Conservation (phyloP, 2,888 invertebrate species). For the Byasa hedistus region DNA sequence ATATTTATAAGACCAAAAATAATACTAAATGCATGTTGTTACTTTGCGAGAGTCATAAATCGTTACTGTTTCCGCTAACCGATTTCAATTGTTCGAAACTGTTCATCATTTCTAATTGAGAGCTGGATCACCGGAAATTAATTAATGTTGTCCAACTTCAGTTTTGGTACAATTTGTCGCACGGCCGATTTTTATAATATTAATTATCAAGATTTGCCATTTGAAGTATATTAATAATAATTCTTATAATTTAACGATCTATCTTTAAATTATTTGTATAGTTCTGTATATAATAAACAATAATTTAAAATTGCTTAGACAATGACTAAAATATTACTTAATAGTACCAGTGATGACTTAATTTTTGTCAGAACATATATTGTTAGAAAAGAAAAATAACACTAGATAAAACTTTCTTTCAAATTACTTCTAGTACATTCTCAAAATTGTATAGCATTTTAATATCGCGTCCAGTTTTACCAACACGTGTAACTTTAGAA, state of each 20-base stretch:
- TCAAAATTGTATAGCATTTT: no score
- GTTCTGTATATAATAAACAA: no score
- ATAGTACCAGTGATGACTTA: no score
- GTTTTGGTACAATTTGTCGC: background rate
- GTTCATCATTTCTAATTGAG: slow-evolving; percentile 9
- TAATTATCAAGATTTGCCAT: background rate
- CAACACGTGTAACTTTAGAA: background rate
- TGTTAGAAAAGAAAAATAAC: no score
- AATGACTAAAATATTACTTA: no score
- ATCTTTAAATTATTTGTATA: no score
- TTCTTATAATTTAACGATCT: no score
- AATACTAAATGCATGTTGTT: background rate
- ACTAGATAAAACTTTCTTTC: no score
- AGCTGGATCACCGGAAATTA: background rate
- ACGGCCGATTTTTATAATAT: background rate
- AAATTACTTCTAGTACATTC: no score
- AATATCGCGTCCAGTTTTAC: background rate
- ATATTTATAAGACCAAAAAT: background rate
- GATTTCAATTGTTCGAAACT: background rate
- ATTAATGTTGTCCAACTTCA: background rate
- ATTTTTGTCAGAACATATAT: no score
- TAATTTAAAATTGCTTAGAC: no score
- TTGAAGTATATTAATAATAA: background rate
- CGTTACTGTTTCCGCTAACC: background rate
- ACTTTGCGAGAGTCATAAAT: background rate